Percentiles rank a stretch among this genome's conserved stretches.
phyloP scores from a whole-genome alignment of 1,140 invertebrate species.

The Agrypnia vestita region DNA sequence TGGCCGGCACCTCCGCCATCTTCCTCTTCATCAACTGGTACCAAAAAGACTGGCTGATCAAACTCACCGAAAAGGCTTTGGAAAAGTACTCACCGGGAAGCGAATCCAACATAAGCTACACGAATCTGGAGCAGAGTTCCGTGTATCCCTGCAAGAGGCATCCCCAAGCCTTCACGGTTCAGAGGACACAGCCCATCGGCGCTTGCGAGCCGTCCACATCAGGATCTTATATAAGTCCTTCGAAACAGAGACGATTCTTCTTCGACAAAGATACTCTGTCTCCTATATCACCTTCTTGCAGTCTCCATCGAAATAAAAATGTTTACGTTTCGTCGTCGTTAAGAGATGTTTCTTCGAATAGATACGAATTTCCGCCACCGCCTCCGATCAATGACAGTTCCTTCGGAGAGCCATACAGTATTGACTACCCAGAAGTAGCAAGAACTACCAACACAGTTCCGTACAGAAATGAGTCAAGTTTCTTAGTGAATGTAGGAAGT shows the following conservation, averaged over 20 bases:
- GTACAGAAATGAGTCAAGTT: slow-evolving; percentile 68
- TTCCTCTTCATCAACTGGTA: slow-evolving; percentile 85
- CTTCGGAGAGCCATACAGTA: slow-evolving; percentile 52
- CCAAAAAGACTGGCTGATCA: slow-evolving; percentile 73
- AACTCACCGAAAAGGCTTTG: slow-evolving; percentile 67
- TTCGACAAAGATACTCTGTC: slow-evolving; percentile 70
- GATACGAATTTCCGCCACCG: slow-evolving; percentile 73
- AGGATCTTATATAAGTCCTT: slow-evolving; percentile 64
- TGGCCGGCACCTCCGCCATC: slow-evolving; percentile 88
- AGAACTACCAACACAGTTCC: slow-evolving; percentile 70
- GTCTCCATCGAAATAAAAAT: slow-evolving; percentile 69
- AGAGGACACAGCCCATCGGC: slow-evolving; percentile 64
- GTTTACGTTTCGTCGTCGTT: slow-evolving; percentile 71
- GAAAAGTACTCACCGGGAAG: slow-evolving; percentile 57
- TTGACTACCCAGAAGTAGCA: slow-evolving; percentile 69
- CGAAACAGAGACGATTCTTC: slow-evolving; percentile 71
- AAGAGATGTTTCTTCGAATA: slow-evolving; percentile 74
- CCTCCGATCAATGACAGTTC: slow-evolving; percentile 41
- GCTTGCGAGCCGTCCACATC: slow-evolving; percentile 70
- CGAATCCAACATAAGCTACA: slow-evolving; percentile 63
- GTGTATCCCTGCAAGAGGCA: slow-evolving; percentile 67
- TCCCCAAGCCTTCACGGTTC: slow-evolving; percentile 66
- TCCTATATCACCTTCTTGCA: slow-evolving; percentile 66
- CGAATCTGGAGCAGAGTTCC: slow-evolving; percentile 62
- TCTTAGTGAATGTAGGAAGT: slow-evolving; percentile 50